Conservation (phyloP, 2,113 vertebrate species). For the Corvus cornix region DNA sequence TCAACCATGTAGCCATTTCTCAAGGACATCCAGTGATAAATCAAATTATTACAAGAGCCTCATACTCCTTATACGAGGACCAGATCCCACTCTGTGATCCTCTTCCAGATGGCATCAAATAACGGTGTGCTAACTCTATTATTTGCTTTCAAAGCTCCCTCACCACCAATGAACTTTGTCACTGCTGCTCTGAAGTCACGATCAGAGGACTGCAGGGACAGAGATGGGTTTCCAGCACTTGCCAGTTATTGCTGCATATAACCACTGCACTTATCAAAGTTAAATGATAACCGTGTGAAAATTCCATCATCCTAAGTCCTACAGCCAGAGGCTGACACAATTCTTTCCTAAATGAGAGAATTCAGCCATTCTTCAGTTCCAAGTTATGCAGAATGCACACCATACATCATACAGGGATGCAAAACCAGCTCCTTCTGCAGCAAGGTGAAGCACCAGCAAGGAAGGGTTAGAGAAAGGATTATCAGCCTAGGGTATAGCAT, state of each 20-base stretch:
- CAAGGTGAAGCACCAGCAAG: not conserved
- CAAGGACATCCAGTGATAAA: not conserved
- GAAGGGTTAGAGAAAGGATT: not conserved
- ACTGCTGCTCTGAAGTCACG: not conserved
- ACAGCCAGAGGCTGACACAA: not conserved
- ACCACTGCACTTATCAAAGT: not conserved
- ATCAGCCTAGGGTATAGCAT: not conserved
- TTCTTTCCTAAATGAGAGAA: not conserved
- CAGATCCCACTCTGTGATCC: not conserved
- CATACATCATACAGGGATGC: not conserved
- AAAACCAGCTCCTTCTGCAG: not conserved
- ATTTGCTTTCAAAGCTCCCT: not conserved
- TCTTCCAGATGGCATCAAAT: not conserved
- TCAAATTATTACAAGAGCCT: not conserved
- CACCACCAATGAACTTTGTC: not conserved
- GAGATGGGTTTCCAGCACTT: not conserved
- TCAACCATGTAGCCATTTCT: not conserved
- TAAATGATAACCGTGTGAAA: not conserved
- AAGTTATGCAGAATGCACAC: not conserved
- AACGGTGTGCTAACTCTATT: not conserved
- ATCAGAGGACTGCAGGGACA: not conserved
- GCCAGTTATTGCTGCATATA: not conserved
- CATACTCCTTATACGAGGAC: not conserved
- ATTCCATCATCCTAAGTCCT: not conserved
- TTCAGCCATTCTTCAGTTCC: not conserved